phyloP scores from a whole-genome alignment of 2,797 vertebrate genomes.

The Petrocephalus schoutedeni region DNA sequence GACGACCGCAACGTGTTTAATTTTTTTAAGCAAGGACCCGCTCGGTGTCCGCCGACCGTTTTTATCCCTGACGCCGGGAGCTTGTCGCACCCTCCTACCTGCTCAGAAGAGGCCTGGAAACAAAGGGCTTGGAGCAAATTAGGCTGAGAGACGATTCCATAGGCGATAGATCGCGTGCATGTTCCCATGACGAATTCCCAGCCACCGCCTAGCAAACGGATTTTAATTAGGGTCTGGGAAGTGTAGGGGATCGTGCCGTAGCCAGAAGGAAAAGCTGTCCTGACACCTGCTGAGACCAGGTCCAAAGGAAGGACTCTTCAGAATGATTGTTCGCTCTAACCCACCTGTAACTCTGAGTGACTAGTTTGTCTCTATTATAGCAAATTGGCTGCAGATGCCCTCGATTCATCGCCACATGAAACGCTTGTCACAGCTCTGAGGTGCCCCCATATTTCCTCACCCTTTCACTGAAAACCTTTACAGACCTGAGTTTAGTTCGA shows the following conservation, averaged over 20 bases:
- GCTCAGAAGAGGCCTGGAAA: not conserved
- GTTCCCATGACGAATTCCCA: not conserved
- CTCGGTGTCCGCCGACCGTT: not conserved
- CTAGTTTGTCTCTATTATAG: not conserved
- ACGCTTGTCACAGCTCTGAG: not conserved
- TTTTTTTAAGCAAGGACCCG: not conserved
- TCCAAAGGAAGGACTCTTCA: not conserved
- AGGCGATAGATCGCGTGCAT: not conserved
- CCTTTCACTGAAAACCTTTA: not conserved
- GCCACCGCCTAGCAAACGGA: not conserved
- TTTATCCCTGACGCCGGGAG: not conserved
- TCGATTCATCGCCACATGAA: not conserved
- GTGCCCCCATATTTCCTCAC: not conserved
- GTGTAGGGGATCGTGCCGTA: not conserved
- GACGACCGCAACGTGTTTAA: fast-evolving
- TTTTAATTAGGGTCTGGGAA: not conserved
- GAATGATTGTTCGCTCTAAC: not conserved
- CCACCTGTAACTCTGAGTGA: not conserved
- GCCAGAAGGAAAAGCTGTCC: not conserved
- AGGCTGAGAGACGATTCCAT: not conserved
- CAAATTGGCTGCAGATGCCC: not conserved
- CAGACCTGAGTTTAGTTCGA: not conserved
- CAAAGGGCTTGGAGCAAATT: not conserved
- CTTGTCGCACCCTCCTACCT: not conserved
- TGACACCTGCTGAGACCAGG: not conserved